Evolutionary conservation across 2,113 vertebrate species (phyloP), one percentile per base, ranked within the genome.

Genomic region (Ginglymostoma cirratum): DNA sequence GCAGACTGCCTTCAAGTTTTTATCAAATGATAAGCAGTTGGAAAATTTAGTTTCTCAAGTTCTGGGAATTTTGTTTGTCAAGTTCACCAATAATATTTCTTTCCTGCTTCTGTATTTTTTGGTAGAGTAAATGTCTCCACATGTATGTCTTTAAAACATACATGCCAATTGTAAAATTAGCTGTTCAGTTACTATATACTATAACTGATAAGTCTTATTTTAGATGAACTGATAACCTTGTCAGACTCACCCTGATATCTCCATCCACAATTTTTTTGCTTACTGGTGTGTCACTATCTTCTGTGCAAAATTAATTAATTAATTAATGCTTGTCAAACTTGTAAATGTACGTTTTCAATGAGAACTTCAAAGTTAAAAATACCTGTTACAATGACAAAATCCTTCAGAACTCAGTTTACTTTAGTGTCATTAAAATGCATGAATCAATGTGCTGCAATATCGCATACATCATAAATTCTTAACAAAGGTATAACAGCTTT

Each of bases 1-100:
- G 78, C n/a, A 80, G 34, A n/a, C 78, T 38, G 34, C 78, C 34
- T 83, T 42, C 42, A n/a, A 21, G 3, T 85, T 42, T 85, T 85
- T 85, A 45, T 45, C 80, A 87, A 87, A 87, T 87, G 83, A 86
- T 6, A 86, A 86, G 5, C 3, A 83, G 21, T 48, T 86, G 45
- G 45, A 87, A 52, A 52, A 45, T 21, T 42, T 83, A 83, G 19
- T 55, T 55, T 89, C 15, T 34, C 10, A 61, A 61, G 27, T 34
- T 10, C 30, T 89, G 86, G 86, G 52, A 61, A 55, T 61, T 30
- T 61, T 15, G 86, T 61, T 89, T 23, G 34, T 34, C 55, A 5
- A 61, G 86, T 89, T 89, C 24, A 89, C 61, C 52, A 89, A 52
- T 87, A 87, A 87, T 45, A 52, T 89, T 89, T 89, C 27, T 52